A percentile compares a stretch with the other conserved stretches of the same genome.
Evolutionary conservation across 2,797 vertebrate genomes (phyloP).

Genomic region (Pelodytes ibericus): DNA sequence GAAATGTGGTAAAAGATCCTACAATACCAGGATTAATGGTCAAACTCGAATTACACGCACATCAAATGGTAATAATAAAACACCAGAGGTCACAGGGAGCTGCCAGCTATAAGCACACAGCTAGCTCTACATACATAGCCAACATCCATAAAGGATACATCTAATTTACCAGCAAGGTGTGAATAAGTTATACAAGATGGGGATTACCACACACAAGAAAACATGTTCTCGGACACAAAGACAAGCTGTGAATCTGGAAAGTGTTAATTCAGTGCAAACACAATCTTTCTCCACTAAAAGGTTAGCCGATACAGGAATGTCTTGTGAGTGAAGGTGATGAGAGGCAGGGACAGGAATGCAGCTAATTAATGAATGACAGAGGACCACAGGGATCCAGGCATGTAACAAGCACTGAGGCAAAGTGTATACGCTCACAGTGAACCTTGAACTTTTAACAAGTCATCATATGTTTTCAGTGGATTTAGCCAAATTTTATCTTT

Average conservation of each 20-base stretch:
- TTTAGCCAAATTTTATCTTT: background rate
- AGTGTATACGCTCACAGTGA: background rate
- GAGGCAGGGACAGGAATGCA: background rate
- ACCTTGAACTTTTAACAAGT: constrained; percentile 1
- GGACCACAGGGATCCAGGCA: background rate
- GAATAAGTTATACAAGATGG: background rate
- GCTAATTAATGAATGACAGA: constrained; percentile 8
- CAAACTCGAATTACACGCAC: background rate
- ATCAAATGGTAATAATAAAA: background rate
- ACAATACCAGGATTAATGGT: background rate
- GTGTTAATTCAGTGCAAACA: constrained; percentile 7
- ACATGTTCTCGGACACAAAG: background rate
- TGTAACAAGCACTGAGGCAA: background rate
- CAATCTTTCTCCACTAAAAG: constrained; percentile 6
- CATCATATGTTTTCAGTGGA: background rate
- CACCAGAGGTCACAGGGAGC: background rate
- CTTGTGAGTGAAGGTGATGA: constrained; percentile 10
- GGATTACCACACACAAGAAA: background rate
- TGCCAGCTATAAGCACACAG: background rate
- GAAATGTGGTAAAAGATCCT: background rate
- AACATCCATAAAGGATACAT: background rate
- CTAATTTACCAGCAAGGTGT: background rate
- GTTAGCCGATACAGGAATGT: constrained; percentile 1
- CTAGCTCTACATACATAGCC: background rate
- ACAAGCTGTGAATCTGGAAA: background rate